Evolutionary conservation across 2,888 invertebrate genomes (phyloP).

Genomic region (Drosophila prostipennis): DNA sequence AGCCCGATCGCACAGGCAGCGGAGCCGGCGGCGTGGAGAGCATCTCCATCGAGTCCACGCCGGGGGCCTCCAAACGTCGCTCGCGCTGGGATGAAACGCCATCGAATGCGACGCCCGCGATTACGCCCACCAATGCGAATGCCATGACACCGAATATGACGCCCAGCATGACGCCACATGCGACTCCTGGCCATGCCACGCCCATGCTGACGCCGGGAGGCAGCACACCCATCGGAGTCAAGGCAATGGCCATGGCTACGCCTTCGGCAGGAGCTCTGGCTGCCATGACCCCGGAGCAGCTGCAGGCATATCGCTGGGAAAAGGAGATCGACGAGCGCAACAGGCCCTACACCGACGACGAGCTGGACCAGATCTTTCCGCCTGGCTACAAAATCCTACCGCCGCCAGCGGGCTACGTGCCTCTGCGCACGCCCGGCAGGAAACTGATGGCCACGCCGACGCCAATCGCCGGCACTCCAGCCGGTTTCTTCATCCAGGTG

Average conservation of each 20-base stretch:
- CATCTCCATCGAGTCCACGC: slow-evolving; percentile 95
- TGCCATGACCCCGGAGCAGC: slow-evolving; percentile 99
- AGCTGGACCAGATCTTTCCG: slow-evolving; percentile 98
- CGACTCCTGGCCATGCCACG: slow-evolving; percentile 89
- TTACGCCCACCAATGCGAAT: slow-evolving; percentile 87
- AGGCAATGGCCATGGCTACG: slow-evolving; percentile 99
- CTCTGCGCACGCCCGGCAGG: slow-evolving; percentile 98
- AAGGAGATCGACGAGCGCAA: slow-evolving; percentile 99
- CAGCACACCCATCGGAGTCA: slow-evolving; percentile 94
- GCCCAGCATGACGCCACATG: slow-evolving; percentile 90
- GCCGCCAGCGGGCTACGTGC: slow-evolving; percentile 97
- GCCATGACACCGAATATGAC: slow-evolving; percentile 88
- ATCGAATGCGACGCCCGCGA: slow-evolving; percentile 89
- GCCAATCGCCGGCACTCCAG: slow-evolving; percentile 95
- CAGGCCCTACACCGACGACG: slow-evolving; percentile 97
- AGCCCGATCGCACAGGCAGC: slow-evolving; percentile 93
- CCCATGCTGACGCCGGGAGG: slow-evolving; percentile 92
- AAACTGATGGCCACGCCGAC: slow-evolving; percentile 99
- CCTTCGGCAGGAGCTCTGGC: slow-evolving; percentile 98
- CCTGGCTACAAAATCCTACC: slow-evolving; percentile 98
- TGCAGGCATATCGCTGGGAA: slow-evolving; percentile 99
- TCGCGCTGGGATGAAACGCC: slow-evolving; percentile 99
- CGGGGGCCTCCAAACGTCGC: slow-evolving; percentile 96
- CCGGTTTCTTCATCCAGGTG: slow-evolving; percentile 97
- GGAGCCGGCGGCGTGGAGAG: slow-evolving; percentile 88